Conservation (phyloP, 2,113 vertebrate species). For the Capreolus pygargus region DNA sequence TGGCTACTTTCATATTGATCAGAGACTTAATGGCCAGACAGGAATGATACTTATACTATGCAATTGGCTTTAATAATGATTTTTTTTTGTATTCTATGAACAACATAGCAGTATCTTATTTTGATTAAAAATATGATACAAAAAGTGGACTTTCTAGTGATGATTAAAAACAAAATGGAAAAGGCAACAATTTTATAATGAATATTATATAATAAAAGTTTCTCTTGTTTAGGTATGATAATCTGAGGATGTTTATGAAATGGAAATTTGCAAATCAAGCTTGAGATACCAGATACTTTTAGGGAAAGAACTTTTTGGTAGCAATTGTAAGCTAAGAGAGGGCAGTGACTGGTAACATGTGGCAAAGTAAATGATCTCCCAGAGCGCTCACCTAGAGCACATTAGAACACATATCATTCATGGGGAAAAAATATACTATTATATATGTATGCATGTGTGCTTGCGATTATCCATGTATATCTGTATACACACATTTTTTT, state of each 20-base stretch:
- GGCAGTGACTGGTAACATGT: neutral
- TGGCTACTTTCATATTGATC: constrained; percentile 50
- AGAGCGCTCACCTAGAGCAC: neutral
- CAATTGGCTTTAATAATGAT: neutral
- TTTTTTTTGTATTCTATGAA: neutral
- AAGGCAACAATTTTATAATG: neutral
- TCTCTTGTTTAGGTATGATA: neutral
- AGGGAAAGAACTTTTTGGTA: neutral
- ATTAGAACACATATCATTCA: neutral
- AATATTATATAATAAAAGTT: neutral
- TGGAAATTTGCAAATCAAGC: neutral
- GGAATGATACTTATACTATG: constrained; percentile 13
- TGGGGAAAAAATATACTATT: neutral
- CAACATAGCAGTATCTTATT: neutral
- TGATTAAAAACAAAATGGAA: neutral
- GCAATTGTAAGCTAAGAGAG: neutral
- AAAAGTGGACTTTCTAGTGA: neutral
- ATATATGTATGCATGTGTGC: neutral
- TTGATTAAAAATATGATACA: neutral
- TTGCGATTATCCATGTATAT: neutral
- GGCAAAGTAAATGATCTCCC: neutral
- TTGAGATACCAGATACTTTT: neutral
- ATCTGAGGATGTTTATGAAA: neutral
- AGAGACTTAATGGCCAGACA: constrained; percentile 14
- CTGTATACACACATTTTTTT: neutral